Percentiles rank a stretch among this genome's conserved stretches.
phyloP scores from a whole-genome alignment of 2,888 invertebrate genomes.

The Prenolepis imparis region DNA sequence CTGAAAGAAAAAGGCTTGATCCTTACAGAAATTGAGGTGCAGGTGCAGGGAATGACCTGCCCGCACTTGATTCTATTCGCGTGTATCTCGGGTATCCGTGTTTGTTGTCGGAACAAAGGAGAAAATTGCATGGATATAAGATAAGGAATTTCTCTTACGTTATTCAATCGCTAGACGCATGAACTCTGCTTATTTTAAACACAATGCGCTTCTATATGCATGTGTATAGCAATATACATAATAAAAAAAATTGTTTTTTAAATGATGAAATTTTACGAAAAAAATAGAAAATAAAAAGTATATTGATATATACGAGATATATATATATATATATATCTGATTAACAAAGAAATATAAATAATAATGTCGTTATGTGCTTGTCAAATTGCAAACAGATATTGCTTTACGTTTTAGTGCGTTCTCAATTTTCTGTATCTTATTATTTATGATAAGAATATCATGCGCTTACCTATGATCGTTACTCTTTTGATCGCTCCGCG shows the following conservation, averaged over 20 bases:
- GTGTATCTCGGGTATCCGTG: constrained; percentile 46
- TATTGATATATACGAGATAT: neutral
- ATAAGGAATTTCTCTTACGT: constrained; percentile 47
- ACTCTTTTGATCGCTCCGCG: constrained; percentile 36
- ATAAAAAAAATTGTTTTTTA: too few relatives aligned
- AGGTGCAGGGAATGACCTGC: constrained; percentile 31
- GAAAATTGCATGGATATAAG: constrained; percentile 54
- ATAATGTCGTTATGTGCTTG: neutral
- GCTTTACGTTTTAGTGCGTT: neutral
- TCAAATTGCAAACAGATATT: neutral
- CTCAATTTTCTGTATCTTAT: neutral
- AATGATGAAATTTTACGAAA: neutral
- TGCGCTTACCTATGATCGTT: constrained; percentile 61
- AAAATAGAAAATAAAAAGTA: constrained; percentile 8
- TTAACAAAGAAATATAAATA: too few relatives aligned
- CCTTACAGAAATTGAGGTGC: constrained; percentile 30
- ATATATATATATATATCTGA: neutral
- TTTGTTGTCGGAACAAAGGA: constrained; percentile 56
- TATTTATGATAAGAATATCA: neutral
- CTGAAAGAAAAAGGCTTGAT: constrained; percentile 47
- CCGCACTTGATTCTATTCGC: constrained; percentile 50
- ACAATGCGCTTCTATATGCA: constrained; percentile 32
- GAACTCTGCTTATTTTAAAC: constrained; percentile 36
- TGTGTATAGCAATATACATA: neutral
- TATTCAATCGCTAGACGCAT: constrained; percentile 23